Evolutionary conservation across 2,113 vertebrate species (phyloP), one percentile per base, ranked within the genome.

Genomic region (Galemys pyrenaicus): DNA sequence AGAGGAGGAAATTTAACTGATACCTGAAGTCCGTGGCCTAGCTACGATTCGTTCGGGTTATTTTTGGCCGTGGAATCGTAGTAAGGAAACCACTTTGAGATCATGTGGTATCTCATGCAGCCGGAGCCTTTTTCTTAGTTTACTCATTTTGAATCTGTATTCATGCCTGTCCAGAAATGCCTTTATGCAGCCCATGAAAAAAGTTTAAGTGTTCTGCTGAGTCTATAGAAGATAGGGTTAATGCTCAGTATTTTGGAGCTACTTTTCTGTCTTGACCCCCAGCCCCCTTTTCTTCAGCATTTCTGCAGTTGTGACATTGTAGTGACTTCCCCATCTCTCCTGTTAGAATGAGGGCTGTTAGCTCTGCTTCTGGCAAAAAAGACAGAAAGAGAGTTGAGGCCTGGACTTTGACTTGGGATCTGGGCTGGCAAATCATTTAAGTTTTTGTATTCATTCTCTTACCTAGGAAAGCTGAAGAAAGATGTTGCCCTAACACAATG

Each of bases 21-120:
- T 86, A 95, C 81, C 92, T 88, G 88, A 87, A 79, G 90, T 11
- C 20, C 81, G 91, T 49, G 87, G 77, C 85, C 44, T 20, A 6
- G 60, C 94, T 65, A 3, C 71, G 6, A 78, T 68, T 88, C 70
- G 2, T 92, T 73, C 5, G 68, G 60, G 84, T 95, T 96, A 5
- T 92, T 96, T 88, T 96, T 94, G 91, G 89, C 85, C 3, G 67
- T 16, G 51, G 35, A 11, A 24, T 13, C 11, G 46, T 2, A 74
- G 92, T 9, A 1, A 51, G 81, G 60, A 83, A 71, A n/a, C 17
- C 2, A 1, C 39, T 28, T 6, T 0, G 67, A 41, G 64, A 46
- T n/a, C 7, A 8, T 7, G 44, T 6, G 46, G 60, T 75, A 26
- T 75, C 58, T 92, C 32, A 0, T 0, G 30, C 67, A 78, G 74